Percentiles rank a stretch among this genome's conserved stretches.
phyloP scores from a whole-genome alignment of 2,888 invertebrate species.

The Cerastoderma edule region DNA sequence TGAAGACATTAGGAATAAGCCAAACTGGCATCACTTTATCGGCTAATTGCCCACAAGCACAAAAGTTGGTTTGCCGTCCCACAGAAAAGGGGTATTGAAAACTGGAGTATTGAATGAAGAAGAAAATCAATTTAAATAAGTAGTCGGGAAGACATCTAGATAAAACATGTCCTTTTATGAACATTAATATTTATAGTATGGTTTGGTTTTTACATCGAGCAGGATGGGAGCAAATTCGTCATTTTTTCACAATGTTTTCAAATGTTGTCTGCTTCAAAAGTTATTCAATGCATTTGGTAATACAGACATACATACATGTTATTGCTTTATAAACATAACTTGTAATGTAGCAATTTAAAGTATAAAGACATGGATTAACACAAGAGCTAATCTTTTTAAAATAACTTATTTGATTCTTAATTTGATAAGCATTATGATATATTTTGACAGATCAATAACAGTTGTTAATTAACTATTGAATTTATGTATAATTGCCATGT shows the following conservation, averaged over 20 bases:
- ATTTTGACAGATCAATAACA: background rate
- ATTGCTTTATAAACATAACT: too few relatives aligned
- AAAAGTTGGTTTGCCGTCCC: background rate
- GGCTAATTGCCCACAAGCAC: background rate
- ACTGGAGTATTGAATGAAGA: background rate
- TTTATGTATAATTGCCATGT: too few relatives aligned
- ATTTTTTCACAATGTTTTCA: slow-evolving; percentile 4
- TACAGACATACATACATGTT: too few relatives aligned
- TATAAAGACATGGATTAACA: background rate
- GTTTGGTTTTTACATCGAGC: background rate
- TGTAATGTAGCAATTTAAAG: background rate
- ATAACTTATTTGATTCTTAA: background rate
- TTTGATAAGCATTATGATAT: background rate
- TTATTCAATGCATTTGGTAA: background rate
- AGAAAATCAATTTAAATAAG: background rate
- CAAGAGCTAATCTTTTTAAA: background rate
- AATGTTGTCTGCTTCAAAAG: background rate
- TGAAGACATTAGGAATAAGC: too few relatives aligned
- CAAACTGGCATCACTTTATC: too few relatives aligned
- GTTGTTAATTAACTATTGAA: too few relatives aligned
- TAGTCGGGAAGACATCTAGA: too few relatives aligned
- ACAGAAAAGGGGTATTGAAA: background rate
- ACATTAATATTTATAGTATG: background rate
- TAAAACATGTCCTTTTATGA: too few relatives aligned
- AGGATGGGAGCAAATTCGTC: background rate